phyloP scores from a whole-genome alignment of 2,113 vertebrate genomes.

The human (Homo sapiens) region DNA sequence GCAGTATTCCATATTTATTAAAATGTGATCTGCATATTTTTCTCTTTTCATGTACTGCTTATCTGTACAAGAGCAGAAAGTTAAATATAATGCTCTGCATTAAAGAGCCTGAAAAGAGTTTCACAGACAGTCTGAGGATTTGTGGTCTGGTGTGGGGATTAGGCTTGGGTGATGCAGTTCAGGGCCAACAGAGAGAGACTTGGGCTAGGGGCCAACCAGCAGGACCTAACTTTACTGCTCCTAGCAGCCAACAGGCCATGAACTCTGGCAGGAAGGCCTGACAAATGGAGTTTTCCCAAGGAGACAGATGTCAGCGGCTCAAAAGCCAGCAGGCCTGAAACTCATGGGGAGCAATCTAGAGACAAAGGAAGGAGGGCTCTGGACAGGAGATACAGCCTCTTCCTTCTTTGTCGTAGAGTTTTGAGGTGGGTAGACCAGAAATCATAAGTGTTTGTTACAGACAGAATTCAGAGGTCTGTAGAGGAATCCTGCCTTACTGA shows the following conservation, averaged over 20 bases:
- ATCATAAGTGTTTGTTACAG: not conserved
- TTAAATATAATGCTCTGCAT: slow-evolving; percentile 49
- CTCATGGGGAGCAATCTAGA: not conserved
- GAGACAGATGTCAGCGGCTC: not conserved
- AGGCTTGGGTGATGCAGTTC: not conserved
- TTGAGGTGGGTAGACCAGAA: not conserved
- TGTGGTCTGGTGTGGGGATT: not conserved
- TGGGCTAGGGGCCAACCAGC: not conserved
- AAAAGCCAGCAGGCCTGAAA: not conserved
- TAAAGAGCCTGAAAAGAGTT: not conserved
- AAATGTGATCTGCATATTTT: slow-evolving; percentile 72
- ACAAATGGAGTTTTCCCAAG: not conserved
- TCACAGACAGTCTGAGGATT: not conserved
- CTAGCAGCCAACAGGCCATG: too few relatives aligned
- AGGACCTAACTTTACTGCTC: not conserved
- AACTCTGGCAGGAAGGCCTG: not conserved
- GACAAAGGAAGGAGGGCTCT: not conserved
- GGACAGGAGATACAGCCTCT: not conserved
- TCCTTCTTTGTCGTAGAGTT: not conserved
- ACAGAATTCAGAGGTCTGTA: not conserved
- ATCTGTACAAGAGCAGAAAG: slow-evolving; percentile 65
- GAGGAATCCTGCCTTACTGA: not conserved
- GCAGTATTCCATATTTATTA: slow-evolving; percentile 78
- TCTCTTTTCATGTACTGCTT: slow-evolving; percentile 49
- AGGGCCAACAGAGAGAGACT: not conserved